Evolutionary conservation across 1,140 invertebrate genomes (phyloP), one percentile per base, ranked within the genome.

Genomic region (Choristoneura fumiferana): DNA sequence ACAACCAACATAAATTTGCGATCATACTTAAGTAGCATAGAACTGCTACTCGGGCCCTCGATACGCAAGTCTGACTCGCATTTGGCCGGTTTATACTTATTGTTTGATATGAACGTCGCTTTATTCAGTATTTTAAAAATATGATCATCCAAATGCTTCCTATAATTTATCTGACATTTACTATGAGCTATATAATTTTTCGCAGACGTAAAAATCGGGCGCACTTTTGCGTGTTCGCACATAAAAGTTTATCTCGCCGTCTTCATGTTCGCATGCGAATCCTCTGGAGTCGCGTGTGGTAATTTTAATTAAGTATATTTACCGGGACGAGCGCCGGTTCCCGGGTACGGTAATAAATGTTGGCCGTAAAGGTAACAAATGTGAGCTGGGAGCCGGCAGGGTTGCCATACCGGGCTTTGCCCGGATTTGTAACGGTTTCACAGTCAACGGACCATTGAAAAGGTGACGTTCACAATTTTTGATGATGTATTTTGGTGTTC

Each of bases 291-390:
- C 54, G 54, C 70, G 72, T 79, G 73, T 71, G 76, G 73, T 76
- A 78, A 82, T 83, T 85, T 81, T 85, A 83, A 85, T 83, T 80
- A 83, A 83, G 71, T 72, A 75, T 78, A 81, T 81, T 81, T 78
- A 71, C 66, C 64, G 71, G 65, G 69, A 76, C 67, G 75, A 73
- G 73, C 68, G 67, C 58, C 64, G 52, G 69, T 63, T 69, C 63
- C 68, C 60, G 54, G 63, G 63, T 66, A 67, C 62, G 57, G 66
- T 79, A 67, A 81, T 74, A 76, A 84, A 86, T 82, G 74, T 76
- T 73, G 39, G 52, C 63, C 61, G 73, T 81, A 81, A 76, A 78
- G 60, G 73, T 80, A 78, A 81, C 68, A 72, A 85, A 85, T 79
- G 78, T 73, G 66, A 58, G 70, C 61, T n/a, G 63, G 63, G 67